Evolutionary conservation across 1,140 invertebrate species (phyloP).

Genomic region (Thalassaphorura encarpata): DNA sequence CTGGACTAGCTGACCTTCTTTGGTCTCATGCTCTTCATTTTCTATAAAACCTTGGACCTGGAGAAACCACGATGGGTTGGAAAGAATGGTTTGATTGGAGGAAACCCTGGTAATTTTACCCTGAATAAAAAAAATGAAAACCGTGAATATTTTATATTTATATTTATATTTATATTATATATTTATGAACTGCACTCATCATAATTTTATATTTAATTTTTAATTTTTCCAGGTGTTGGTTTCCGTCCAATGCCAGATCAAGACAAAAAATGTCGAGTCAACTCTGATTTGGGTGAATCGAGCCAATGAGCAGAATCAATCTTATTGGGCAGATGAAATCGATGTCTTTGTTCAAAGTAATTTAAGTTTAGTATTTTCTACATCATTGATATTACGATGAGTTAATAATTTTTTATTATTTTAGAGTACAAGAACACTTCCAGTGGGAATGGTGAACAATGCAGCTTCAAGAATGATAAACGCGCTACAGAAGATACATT

Average conservation of each 20-base stretch:
- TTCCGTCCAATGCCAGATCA: slow-evolving; percentile 81
- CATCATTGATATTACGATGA: too few relatives aligned
- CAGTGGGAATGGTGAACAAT: neutral
- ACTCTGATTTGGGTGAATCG: slow-evolving; percentile 87
- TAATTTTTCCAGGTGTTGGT: slow-evolving; percentile 67
- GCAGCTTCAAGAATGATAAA: neutral
- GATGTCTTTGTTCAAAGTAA: slow-evolving; percentile 52
- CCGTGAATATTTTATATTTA: too few relatives aligned
- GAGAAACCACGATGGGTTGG: slow-evolving; percentile 77
- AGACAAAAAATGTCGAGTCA: slow-evolving; percentile 74
- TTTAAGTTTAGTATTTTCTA: too few relatives aligned
- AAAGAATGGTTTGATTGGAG: slow-evolving; percentile 71
- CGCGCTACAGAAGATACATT: neutral
- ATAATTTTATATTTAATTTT: too few relatives aligned
- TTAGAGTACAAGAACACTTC: neutral
- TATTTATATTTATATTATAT: too few relatives aligned
- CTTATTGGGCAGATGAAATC: slow-evolving; percentile 65
- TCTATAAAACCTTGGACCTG: slow-evolving; percentile 81
- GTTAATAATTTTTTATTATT: too few relatives aligned
- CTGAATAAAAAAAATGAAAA: neutral
- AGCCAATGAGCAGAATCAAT: slow-evolving; percentile 62
- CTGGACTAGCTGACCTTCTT: slow-evolving; percentile 79
- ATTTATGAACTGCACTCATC: too few relatives aligned
- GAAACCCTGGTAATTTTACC: slow-evolving; percentile 54
- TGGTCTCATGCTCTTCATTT: slow-evolving; percentile 77